Conservation (phyloP, 1,140 invertebrate genomes). For the Drosophila elegans region DNA sequence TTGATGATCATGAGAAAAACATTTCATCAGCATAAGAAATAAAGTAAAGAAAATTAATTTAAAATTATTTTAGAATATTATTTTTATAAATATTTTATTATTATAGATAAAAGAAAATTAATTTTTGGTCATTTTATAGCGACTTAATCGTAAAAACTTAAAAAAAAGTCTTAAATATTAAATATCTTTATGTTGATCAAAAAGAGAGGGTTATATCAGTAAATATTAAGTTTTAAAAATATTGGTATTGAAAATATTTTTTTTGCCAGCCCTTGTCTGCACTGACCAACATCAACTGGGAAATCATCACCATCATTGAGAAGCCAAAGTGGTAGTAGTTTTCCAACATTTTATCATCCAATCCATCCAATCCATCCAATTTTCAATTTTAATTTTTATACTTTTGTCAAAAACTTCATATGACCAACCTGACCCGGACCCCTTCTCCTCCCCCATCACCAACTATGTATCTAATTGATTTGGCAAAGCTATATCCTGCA, state of each 20-base stretch:
- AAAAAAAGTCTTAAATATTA: too few species aligned
- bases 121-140: too few species aligned
- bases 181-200: too few species aligned
- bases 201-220: too few species aligned
- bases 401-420: constrained; percentile 31
- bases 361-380: constrained; percentile 30
- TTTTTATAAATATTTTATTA: too few species aligned
- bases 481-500: constrained; percentile 17
- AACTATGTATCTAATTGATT: constrained; percentile 65
- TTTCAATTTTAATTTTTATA: constrained; percentile 59
- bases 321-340: neutral
- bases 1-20: too few species aligned
- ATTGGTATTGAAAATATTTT: neutral
- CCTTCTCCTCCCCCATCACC: neutral
- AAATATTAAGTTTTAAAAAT: neutral
- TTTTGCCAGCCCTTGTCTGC: neutral
- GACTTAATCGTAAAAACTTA: too few species aligned
- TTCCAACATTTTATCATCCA: constrained; percentile 14
- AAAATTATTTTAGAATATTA: too few species aligned
- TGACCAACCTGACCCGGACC: neutral
- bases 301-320: neutral
- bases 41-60: too few species aligned
- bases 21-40: too few species aligned
- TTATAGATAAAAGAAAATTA: too few species aligned
- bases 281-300: neutral